Percentiles rank a stretch among this genome's conserved stretches.
These are phyloP conservation scores for Leucosticte australis DNA, from an alignment of 2,113 vertebrate genomes.

Conservation along the genomic window DNA sequence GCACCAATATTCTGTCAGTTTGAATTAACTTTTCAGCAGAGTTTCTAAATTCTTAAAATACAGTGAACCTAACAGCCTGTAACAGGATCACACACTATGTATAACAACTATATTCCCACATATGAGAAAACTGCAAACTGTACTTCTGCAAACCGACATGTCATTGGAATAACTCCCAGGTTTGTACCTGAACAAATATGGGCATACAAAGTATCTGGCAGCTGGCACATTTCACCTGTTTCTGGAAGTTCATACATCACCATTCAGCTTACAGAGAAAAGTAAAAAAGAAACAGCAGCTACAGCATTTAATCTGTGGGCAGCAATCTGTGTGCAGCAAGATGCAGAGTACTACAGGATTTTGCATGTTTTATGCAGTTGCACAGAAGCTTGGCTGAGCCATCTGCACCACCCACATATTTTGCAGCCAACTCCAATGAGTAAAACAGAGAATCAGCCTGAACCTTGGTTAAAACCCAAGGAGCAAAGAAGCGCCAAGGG, in stretches of 20 bases:
- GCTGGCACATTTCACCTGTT: background rate
- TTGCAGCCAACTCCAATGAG: conserved; percentile 46
- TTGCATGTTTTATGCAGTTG: background rate
- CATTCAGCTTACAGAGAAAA: background rate
- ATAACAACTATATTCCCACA: background rate
- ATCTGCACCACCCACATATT: conserved; percentile 40
- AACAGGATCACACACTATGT: background rate
- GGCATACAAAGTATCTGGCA: background rate
- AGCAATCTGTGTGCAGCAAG: background rate
- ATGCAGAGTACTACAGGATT: conserved; percentile 11
- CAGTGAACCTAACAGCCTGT: background rate
- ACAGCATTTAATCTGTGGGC: background rate
- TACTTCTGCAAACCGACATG: background rate
- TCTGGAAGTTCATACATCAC: background rate
- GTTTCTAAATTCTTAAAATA: background rate
- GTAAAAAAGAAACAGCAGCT: background rate
- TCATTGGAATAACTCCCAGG: background rate
- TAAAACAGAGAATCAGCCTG: conserved; percentile 46
- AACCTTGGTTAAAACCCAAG: conserved; percentile 44
- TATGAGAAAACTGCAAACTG: background rate
- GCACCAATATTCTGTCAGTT: background rate
- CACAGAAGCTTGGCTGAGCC: conserved; percentile 29
- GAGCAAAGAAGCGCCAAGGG: background rate
- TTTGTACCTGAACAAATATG: background rate
- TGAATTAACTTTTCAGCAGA: background rate